Evolutionary conservation across 23 tunicate genomes (phyloP).

Genomic region (Ciona savignyi): DNA sequence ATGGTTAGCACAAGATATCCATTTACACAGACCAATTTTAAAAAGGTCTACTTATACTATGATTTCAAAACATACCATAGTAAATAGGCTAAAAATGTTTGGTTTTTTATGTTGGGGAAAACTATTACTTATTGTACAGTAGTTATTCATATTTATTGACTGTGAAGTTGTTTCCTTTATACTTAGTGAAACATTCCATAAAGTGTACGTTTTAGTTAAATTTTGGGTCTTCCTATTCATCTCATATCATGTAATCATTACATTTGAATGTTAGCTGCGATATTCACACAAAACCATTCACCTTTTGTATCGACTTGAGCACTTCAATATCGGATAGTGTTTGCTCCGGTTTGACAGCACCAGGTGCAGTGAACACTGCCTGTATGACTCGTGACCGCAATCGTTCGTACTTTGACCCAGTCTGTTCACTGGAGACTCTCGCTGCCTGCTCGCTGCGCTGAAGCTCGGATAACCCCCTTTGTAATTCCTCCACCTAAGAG

Average conservation of each 20-base stretch:
- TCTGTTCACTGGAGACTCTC: conserved; percentile 42
- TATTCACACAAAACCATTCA: not conserved
- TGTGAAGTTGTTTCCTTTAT: too few relatives aligned
- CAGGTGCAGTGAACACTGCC: conserved; percentile 78
- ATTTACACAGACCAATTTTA: too few relatives aligned
- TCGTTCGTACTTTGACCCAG: conserved; percentile 31
- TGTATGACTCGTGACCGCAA: conserved; percentile 52
- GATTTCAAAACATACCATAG: conserved; percentile 21
- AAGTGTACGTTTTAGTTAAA: too few relatives aligned
- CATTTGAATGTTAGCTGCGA: too few relatives aligned
- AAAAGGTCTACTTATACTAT: too few relatives aligned
- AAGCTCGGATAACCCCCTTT: conserved; percentile 30
- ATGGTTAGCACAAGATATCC: too few relatives aligned
- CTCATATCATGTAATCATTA: too few relatives aligned
- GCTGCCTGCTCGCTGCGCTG: conserved; percentile 40
- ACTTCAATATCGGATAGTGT: conserved; percentile 31
- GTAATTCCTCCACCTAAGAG: conserved; percentile 22
- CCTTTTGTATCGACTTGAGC: conserved; percentile 55
- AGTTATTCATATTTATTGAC: not conserved
- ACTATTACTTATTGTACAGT: too few relatives aligned
- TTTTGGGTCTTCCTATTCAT: not conserved
- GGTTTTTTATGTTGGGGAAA: not conserved
- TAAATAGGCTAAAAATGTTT: conserved; percentile 20
- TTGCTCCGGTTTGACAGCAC: conserved; percentile 50
- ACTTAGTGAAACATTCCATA: too few relatives aligned